Evolutionary conservation across 2,113 vertebrate genomes (phyloP).

Genomic region (Catagonus wagneri): DNA sequence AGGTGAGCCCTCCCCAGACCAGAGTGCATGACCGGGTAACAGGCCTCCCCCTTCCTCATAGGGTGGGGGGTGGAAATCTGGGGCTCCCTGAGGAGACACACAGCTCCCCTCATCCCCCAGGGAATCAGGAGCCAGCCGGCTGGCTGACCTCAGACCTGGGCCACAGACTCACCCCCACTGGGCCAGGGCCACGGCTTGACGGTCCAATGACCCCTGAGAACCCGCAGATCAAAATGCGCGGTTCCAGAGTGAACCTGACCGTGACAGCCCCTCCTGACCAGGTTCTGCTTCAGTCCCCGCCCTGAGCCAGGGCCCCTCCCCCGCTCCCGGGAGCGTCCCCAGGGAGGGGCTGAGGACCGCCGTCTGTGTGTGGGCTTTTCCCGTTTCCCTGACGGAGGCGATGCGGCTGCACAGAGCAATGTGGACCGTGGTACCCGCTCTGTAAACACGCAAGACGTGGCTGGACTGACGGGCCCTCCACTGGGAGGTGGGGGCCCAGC

Average conservation of each 20-base stretch:
- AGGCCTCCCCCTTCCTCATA: too few species aligned
- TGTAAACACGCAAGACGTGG: not conserved
- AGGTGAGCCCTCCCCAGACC: not conserved
- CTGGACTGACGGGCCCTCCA: not conserved
- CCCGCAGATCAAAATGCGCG: not conserved
- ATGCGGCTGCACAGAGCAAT: not conserved
- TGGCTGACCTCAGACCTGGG: not conserved
- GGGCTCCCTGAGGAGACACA: not conserved
- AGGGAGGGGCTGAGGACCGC: too few species aligned
- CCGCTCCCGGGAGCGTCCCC: not conserved
- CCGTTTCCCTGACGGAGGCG: rapidly evolving
- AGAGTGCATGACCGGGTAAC: not conserved
- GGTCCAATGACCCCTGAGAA: not conserved
- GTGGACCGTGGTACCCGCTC: rapidly evolving
- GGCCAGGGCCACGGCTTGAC: not conserved
- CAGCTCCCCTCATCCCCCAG: not conserved
- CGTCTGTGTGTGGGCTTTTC: not conserved
- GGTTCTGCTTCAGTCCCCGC: not conserved
- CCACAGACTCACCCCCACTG: not conserved
- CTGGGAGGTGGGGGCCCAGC: not conserved
- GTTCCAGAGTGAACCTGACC: not conserved
- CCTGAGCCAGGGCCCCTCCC: not conserved
- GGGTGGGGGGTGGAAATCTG: too few species aligned
- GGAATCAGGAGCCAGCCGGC: not conserved
- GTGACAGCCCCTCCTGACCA: not conserved